Evolutionary conservation across 1,140 invertebrate species (phyloP), one percentile per base, ranked within the genome.

Genomic region (Nasonia giraulti): DNA sequence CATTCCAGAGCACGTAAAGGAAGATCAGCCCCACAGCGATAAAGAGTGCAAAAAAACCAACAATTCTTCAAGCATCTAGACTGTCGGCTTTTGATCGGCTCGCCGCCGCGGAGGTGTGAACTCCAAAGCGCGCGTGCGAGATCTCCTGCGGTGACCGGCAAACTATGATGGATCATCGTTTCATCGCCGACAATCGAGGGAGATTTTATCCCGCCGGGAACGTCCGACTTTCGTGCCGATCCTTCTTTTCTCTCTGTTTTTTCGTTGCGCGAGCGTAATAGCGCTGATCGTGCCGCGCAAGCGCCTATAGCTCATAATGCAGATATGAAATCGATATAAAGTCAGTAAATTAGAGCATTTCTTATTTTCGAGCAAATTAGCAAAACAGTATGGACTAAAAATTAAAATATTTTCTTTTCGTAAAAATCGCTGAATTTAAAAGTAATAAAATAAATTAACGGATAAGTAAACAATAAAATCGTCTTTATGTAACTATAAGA

Each of bases 101-200:
- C 17, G 17, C 55, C 20, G 55, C 55, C 55, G 23, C 17, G 80
- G 4, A 82, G 50, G 50, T 75, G 73, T 62, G 73, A 75, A 75
- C 23, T 82, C 55, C 47, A n/a, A 20, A n/a, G 47, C 47, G 6
- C 14, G 10, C 69, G 68, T 75, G 40, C 79, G 68, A 75, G 83
- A 66, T 75, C 68, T 84, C 88, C 89, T 85, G 87, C 74, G 82
- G 88, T 73, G 88, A 55, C 85, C 86, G 78, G 73, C 86, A 88
- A 90, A 89, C 88, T 88, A 85, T 90, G 89, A 90, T 87, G 88
- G 85, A 90, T 89, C 87, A 86, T 89, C 87, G 88, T 87, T 87
- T 87, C 85, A 77, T 89, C 86, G 89, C 89, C 88, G 89, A 89
- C 89, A 89, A 87, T 89, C 84, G 75, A 8, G 84, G 84, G 55